Conservation (phyloP, 2,888 invertebrate species). For the Nephrotoma guestfalica region DNA sequence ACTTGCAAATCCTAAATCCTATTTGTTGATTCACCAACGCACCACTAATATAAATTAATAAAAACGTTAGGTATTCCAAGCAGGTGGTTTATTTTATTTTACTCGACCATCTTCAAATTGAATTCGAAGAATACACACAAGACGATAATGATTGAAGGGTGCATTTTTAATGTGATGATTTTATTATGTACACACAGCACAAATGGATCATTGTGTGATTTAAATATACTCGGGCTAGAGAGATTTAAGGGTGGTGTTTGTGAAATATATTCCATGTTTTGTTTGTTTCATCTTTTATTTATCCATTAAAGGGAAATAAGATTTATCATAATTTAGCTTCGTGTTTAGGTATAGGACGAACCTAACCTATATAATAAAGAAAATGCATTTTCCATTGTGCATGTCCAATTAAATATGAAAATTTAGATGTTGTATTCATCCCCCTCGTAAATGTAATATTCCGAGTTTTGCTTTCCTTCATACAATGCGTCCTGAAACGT, state of each 20-base stretch:
- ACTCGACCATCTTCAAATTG: background rate
- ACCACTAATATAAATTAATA: background rate
- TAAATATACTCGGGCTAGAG: background rate
- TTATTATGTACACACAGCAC: background rate
- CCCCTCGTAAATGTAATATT: background rate
- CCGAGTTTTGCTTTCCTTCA: too few species aligned
- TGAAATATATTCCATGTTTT: background rate
- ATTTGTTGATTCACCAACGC: background rate
- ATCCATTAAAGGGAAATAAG: background rate
- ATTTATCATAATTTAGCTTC: background rate
- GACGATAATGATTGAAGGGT: background rate
- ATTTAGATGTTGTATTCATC: background rate
- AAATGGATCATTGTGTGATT: background rate
- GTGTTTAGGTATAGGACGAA: background rate
- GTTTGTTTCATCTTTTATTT: background rate
- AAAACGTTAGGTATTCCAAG: background rate
- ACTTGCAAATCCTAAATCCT: background rate
- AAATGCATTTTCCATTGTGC: background rate
- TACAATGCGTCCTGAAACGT: background rate
- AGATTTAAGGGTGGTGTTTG: background rate
- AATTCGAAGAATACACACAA: background rate
- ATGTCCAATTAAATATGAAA: background rate
- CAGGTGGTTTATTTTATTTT: background rate
- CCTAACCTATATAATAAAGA: background rate
- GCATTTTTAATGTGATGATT: background rate